Evolutionary conservation across 2,797 vertebrate species (phyloP).

Genomic region (Coregonus sp.): DNA sequence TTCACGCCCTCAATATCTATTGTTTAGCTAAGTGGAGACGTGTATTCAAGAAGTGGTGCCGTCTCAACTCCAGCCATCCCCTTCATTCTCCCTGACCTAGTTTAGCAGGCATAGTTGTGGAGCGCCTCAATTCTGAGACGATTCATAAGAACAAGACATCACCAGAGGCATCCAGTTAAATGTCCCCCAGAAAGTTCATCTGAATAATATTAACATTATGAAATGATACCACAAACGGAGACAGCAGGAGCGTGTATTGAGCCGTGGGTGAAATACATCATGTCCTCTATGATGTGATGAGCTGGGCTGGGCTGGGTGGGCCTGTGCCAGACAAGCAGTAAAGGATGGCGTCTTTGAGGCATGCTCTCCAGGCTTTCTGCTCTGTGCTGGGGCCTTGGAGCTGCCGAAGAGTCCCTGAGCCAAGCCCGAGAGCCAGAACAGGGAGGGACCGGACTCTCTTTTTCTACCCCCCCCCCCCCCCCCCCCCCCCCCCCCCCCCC

Average conservation of each 20-base stretch:
- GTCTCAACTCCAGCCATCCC: neutral
- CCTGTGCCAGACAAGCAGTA: slow-evolving; percentile 58
- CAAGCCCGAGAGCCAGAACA: slow-evolving; percentile 54
- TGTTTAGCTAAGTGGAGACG: neutral
- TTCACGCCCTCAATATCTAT: neutral
- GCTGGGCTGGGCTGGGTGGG: slow-evolving; percentile 43
- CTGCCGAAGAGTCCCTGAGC: slow-evolving; percentile 42
- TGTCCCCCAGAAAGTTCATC: neutral
- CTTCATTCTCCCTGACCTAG: neutral
- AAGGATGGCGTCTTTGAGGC: slow-evolving; percentile 68
- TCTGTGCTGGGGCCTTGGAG: slow-evolving; percentile 47
- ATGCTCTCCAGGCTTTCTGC: slow-evolving; percentile 32
- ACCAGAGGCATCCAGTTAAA: neutral
- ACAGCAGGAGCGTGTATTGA: neutral
- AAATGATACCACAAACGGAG: neutral
- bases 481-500: neutral
- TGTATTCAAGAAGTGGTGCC: neutral
- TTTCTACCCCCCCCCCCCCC: neutral
- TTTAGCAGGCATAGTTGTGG: neutral
- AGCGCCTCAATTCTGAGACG: neutral
- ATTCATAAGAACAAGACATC: neutral
- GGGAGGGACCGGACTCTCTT: slow-evolving; percentile 44
- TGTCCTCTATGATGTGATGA: slow-evolving; percentile 43
- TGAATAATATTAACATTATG: neutral
- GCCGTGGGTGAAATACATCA: slow-evolving; percentile 30